phyloP scores from a whole-genome alignment of 2,113 vertebrate species.

The Callopanchax toddi region DNA sequence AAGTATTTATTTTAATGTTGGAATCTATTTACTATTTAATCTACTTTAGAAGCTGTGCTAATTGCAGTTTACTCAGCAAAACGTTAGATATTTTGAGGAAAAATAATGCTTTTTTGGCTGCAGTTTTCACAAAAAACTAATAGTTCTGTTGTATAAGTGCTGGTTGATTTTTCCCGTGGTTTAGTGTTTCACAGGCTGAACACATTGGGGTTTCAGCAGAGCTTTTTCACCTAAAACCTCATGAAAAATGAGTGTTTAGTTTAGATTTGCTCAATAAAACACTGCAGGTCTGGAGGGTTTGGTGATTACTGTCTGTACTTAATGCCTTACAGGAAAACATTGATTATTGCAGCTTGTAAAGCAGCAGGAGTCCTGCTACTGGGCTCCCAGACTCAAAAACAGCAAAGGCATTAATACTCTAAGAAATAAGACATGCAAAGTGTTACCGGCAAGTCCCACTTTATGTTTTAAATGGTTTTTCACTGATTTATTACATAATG shows the following conservation, averaged over 20 bases:
- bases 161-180: too few species aligned
- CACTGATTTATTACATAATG: too few species aligned
- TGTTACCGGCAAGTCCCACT: background rate
- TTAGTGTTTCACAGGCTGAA: too few species aligned
- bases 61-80: too few species aligned
- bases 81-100: background rate
- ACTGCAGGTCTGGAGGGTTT: background rate
- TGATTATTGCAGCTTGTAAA: conserved; percentile 9
- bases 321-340: too few species aligned
- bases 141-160: background rate
- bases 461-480: background rate
- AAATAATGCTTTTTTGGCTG: background rate
- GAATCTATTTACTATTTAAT: background rate
- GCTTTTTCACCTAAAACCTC: background rate
- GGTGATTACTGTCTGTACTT: too few species aligned
- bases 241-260: conserved; percentile 4
- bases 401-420: too few species aligned
- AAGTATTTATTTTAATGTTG: too few species aligned
- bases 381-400: too few species aligned
- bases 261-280: conserved; percentile 1
- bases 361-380: background rate
- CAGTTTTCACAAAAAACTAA: background rate
- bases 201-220: too few species aligned
- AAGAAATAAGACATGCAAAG: too few species aligned
- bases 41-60: background rate